Conservation (phyloP, 53 echinoderm and acorn worm genomes). For the Henricia sp. region DNA sequence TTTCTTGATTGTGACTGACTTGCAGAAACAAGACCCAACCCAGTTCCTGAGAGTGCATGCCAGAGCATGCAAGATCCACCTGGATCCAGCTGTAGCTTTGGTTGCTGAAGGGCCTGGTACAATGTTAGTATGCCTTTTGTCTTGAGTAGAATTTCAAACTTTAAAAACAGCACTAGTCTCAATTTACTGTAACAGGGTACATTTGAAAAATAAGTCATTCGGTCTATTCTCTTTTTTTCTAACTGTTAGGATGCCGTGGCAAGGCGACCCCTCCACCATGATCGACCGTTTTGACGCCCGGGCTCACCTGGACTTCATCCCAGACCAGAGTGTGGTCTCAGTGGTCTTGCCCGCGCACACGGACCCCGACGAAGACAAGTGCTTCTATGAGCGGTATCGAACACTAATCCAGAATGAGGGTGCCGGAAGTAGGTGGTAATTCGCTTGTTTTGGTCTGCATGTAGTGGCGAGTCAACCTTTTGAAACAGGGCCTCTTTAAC, state of each 20-base stretch:
- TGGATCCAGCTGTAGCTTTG: slow-evolving; percentile 84
- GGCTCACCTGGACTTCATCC: slow-evolving; percentile 93
- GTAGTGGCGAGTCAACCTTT: background rate
- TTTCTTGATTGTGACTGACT: too few relatives aligned
- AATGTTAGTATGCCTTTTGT: slow-evolving; percentile 72
- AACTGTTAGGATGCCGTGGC: slow-evolving; percentile 96
- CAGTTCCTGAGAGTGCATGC: slow-evolving; percentile 94
- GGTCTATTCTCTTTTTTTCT: background rate
- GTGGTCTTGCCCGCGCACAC: slow-evolving; percentile 43
- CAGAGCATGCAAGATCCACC: slow-evolving; percentile 80
- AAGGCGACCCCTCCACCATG: slow-evolving; percentile 88
- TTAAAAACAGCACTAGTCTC: background rate
- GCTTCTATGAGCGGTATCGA: slow-evolving; percentile 99
- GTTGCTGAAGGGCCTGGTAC: slow-evolving; percentile 97
- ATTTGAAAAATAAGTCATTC: background rate
- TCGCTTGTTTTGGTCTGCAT: background rate
- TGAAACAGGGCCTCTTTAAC: too few relatives aligned
- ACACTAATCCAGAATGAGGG: slow-evolving; percentile 98
- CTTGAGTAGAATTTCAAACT: background rate
- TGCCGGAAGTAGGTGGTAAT: slow-evolving; percentile 94
- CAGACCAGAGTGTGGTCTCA: slow-evolving; percentile 60
- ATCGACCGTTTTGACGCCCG: slow-evolving; percentile 98
- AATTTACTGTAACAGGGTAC: too few relatives aligned
- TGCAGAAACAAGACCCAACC: slow-evolving; percentile 96
- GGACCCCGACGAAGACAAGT: slow-evolving; percentile 84